phyloP scores from a whole-genome alignment of 2,888 invertebrate species.

The Pseudococcus jackbeardsleyi region DNA sequence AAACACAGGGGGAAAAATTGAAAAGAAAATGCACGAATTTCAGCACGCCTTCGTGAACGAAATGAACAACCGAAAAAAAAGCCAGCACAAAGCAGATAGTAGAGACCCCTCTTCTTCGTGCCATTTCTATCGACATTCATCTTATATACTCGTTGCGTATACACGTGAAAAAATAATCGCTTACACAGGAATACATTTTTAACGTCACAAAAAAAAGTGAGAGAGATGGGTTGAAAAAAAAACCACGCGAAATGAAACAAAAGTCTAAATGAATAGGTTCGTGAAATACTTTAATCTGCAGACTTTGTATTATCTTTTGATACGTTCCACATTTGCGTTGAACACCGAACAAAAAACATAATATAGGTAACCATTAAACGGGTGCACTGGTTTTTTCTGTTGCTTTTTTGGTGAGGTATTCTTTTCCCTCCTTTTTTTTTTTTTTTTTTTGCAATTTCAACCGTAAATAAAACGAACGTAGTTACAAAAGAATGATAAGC shows the following conservation, averaged over 20 bases:
- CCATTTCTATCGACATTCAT: neutral
- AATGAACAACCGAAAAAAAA: slow-evolving; percentile 1
- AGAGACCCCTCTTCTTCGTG: neutral
- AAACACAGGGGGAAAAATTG: neutral
- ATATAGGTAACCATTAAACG: slow-evolving; percentile 31
- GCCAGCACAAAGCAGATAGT: neutral
- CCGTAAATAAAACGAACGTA: neutral
- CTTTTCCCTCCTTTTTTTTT: neutral
- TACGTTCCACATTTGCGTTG: slow-evolving; percentile 6
- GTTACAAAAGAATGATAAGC: neutral
- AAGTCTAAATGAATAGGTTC: slow-evolving; percentile 23
- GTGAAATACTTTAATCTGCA: slow-evolving; percentile 26
- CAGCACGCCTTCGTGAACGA: neutral
- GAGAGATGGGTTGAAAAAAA: neutral
- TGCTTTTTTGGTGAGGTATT: neutral
- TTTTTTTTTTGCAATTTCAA: neutral
- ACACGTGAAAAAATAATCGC: neutral
- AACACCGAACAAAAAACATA: neutral
- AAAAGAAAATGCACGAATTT: neutral
- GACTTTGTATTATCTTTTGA: slow-evolving; percentile 18
- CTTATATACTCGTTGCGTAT: neutral
- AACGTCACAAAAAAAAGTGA: neutral
- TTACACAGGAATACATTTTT: neutral
- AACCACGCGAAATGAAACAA: neutral
- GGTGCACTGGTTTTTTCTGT: neutral